Conservation (phyloP, 2,888 invertebrate genomes). For the Timema podura region DNA sequence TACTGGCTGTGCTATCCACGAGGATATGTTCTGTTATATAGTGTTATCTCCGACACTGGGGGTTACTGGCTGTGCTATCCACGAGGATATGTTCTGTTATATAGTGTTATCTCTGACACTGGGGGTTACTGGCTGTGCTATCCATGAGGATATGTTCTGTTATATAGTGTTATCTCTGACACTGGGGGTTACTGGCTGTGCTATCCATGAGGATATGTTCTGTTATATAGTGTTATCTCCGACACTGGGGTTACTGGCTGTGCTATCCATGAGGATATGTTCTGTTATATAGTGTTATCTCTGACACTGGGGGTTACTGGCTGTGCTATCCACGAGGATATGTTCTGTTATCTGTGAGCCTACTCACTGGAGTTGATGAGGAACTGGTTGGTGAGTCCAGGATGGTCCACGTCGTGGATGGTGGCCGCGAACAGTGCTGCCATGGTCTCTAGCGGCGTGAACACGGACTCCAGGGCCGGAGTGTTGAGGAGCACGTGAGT, state of each 20-base stretch:
- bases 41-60: too few relatives aligned
- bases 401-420: constrained; percentile 99
- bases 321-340: not conserved
- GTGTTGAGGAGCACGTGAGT: constrained; percentile 94
- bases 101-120: too few relatives aligned
- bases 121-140: too few relatives aligned
- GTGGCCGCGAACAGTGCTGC: constrained; percentile 97
- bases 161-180: not conserved
- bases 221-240: not conserved
- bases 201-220: too few relatives aligned
- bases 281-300: too few relatives aligned
- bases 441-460: constrained; percentile 93
- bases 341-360: not conserved
- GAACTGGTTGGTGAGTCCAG: constrained; percentile 98
- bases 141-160: too few relatives aligned
- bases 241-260: too few relatives aligned
- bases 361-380: constrained; percentile 89
- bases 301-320: not conserved
- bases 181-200: too few relatives aligned
- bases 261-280: not conserved
- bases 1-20: too few relatives aligned
- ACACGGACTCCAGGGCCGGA: constrained; percentile 95
- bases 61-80: too few relatives aligned
- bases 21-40: too few relatives aligned
- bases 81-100: too few relatives aligned